These are phyloP conservation scores for Zoanthus gigantus DNA, from an alignment of 92 coral and sea anemone species.

Conservation along the genomic window DNA sequence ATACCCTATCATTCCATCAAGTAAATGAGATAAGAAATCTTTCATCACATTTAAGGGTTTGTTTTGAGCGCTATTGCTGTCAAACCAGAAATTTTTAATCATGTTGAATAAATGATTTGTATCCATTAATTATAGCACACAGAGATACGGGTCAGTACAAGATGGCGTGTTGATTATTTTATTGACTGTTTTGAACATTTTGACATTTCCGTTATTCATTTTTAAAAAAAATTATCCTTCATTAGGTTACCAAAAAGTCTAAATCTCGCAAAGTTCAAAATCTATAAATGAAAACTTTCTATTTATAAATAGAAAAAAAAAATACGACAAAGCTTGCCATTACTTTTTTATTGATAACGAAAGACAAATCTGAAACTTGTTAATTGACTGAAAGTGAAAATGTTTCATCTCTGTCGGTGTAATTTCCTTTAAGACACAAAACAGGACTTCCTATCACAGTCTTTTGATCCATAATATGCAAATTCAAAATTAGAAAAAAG, in stretches of 20 bases:
- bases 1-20: not conserved
- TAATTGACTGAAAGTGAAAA: not conserved
- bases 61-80: not conserved
- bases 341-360: not conserved
- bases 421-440: not conserved
- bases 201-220: not conserved
- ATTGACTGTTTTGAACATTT: not conserved
- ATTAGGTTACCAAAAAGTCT: too few relatives aligned
- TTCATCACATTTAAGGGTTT: not conserved
- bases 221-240: not conserved
- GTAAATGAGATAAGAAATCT: not conserved
- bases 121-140: conserved; percentile 20
- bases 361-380: conserved; percentile 3
- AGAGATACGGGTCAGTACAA: not conserved
- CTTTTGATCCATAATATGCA: conserved; percentile 35
- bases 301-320: not conserved
- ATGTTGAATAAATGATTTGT: conserved; percentile 35
- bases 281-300: not conserved
- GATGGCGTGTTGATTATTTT: not conserved
- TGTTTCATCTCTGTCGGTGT: not conserved
- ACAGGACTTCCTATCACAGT: conserved; percentile 10
- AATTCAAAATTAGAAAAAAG: conserved; percentile 19
- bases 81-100: conserved; percentile 29
- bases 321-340: not conserved
- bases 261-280: not conserved